phyloP scores from a whole-genome alignment of 2,113 vertebrate species.

The Rhinichthys klamathensis region DNA sequence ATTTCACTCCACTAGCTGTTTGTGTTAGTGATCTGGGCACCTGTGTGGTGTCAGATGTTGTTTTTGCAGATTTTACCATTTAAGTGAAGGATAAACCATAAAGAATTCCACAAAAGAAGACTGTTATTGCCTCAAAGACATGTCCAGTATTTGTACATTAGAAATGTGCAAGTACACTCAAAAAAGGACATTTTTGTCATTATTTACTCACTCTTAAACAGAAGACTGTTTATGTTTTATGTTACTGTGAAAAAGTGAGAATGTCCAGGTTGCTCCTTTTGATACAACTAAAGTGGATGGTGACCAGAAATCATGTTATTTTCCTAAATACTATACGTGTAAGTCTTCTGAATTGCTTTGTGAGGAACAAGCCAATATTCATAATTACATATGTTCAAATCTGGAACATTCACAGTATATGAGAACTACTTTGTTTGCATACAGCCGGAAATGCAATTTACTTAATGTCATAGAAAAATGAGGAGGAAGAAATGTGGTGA shows the following conservation, averaged over 20 bases:
- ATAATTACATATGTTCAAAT: background rate
- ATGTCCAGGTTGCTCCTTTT: background rate
- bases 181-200: background rate
- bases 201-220: background rate
- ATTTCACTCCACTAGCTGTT: slow-evolving; percentile 1
- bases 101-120: background rate
- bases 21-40: slow-evolving; percentile 26
- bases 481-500: background rate
- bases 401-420: background rate
- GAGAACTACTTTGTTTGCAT: background rate
- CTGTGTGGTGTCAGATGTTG: slow-evolving; percentile 11
- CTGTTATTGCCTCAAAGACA: background rate
- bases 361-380: background rate
- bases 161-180: background rate
- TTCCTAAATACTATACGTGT: background rate
- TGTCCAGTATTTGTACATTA: background rate
- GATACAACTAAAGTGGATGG: background rate
- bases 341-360: background rate
- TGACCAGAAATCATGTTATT: background rate
- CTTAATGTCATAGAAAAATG: background rate
- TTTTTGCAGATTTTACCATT: background rate
- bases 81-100: slow-evolving; percentile 7
- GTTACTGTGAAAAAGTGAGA: background rate
- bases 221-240: too few species aligned
- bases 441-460: background rate